Base-by-base conservation (phyloP, 2,888 invertebrate genomes). In the Tubulanus polymorphus region DNA sequence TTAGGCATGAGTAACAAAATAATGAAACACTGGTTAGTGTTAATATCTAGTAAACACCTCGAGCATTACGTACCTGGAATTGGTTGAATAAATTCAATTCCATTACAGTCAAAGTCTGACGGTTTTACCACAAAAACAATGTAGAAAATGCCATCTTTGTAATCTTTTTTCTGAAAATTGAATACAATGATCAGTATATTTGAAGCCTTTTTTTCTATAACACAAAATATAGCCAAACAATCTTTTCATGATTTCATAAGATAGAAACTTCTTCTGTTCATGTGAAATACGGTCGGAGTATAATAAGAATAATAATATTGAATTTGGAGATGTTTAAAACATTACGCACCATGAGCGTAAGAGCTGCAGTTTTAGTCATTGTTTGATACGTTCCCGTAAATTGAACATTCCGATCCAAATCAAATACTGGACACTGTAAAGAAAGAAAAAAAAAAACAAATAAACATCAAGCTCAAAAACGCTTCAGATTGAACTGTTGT, bases 361-460 rank as follows among this genome's bases (percentile, higher is more conserved):
- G 86, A 1, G 89, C 89, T 0, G 90, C 90, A 66, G 86, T 84
- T 50, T 82, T 83, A 3, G 86, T 87, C 80, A 91, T 87, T 0
- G 91, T 91, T 68, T 91, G 85, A 59, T 78, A 76, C 37, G 70
- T 67, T 3, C 90, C 90, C 57, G 86, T 85, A 66, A 86, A 90
- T 55, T 87, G 81, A 10, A 91, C 86, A 67, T 89, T 89, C 55
- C 85, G 83, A 64, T 89, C 88, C 57, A 88, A 83, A 75, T 91
- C 91, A 71, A 88, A 87, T 1, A 91, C 88, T 10, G 91, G 91
- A 74, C 91, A 91, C 91, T 91, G 60, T 15, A 63, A 63, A 35
- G 23, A 29, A 49, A 48, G n/a, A n/a, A n/a, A n/a, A n/a, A n/a
- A n/a, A n/a, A n/a, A n/a, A n/a, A n/a, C n/a, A n/a, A n/a, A n/a